These are phyloP conservation scores for Acanthaster planci DNA, from an alignment of 35 echinoderm and acorn worm species.

Conservation along the genomic window DNA sequence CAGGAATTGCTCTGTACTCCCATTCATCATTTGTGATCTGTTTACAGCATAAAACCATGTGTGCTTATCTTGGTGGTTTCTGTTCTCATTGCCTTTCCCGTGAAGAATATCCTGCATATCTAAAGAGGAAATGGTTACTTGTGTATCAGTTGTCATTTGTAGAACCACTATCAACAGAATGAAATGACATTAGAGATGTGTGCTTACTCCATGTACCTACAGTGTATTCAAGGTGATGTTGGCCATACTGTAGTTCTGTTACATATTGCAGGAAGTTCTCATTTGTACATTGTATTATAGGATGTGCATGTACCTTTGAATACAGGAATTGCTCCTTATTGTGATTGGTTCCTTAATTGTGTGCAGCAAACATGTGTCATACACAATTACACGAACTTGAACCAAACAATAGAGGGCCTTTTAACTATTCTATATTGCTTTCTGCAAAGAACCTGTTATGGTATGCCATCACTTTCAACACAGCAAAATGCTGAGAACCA, in stretches of 20 bases:
- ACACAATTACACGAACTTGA: neutral
- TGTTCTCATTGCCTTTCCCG: neutral
- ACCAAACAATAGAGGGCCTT: neutral
- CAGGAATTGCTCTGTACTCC: neutral
- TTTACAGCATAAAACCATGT: neutral
- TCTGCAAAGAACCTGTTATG: too few relatives aligned
- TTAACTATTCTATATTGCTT: too few relatives aligned
- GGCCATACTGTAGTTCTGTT: too few relatives aligned
- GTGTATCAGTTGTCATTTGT: neutral
- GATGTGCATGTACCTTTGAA: neutral
- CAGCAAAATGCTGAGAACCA: too few relatives aligned
- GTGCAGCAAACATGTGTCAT: too few relatives aligned
- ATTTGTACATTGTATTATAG: too few relatives aligned
- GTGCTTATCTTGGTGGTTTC: neutral
- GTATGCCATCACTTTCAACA: too few relatives aligned
- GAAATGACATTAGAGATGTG: neutral
- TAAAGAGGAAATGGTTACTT: neutral
- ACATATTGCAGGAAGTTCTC: too few relatives aligned
- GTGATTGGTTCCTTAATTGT: neutral
- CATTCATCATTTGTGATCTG: neutral
- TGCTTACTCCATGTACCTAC: neutral
- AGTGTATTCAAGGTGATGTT: neutral
- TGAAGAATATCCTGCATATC: conserved; percentile 7
- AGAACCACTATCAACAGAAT: too few relatives aligned
- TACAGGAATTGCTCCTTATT: neutral